Conservation (phyloP, 1,140 invertebrate genomes). For the Oncopeltus fasciatus region DNA sequence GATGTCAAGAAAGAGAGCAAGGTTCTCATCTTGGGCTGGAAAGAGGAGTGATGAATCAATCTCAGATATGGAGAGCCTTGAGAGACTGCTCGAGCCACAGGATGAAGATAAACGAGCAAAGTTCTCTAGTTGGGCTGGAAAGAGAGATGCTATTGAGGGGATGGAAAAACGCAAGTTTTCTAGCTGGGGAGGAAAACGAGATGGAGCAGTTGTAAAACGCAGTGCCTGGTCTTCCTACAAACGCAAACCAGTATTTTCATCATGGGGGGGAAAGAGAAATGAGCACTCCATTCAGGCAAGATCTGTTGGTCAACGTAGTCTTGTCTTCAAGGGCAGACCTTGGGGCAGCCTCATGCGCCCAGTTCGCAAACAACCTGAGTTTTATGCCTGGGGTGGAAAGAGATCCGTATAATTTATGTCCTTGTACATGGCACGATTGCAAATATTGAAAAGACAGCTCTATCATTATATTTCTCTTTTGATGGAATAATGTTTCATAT, state of each 20-base stretch:
- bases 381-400: constrained; percentile 19
- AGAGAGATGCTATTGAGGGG: constrained; percentile 20
- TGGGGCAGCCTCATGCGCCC: constrained; percentile 15
- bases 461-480: too few relatives aligned
- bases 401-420: constrained; percentile 1
- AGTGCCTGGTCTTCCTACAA: constrained; percentile 1
- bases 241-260: constrained; percentile 12
- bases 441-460: too few relatives aligned
- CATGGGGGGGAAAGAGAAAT: constrained; percentile 18
- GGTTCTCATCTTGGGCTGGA: constrained; percentile 13
- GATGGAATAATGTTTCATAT: too few relatives aligned
- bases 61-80: not conserved
- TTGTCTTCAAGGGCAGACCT: not conserved
- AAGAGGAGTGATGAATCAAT: constrained; percentile 12
- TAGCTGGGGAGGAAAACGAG: constrained; percentile 31
- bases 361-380: constrained; percentile 10
- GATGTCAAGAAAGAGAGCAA: constrained; percentile 11
- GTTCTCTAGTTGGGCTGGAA: constrained; percentile 25
- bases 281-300: not conserved
- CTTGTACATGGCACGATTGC: too few relatives aligned
- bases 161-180: constrained; percentile 27
- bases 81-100: not conserved
- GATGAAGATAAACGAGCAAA: constrained; percentile 14
- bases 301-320: not conserved
- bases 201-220: not conserved